These are phyloP conservation scores for Leptoteleia sp. DNA, from an alignment of 1,140 invertebrate genomes.

Conservation along the genomic window DNA sequence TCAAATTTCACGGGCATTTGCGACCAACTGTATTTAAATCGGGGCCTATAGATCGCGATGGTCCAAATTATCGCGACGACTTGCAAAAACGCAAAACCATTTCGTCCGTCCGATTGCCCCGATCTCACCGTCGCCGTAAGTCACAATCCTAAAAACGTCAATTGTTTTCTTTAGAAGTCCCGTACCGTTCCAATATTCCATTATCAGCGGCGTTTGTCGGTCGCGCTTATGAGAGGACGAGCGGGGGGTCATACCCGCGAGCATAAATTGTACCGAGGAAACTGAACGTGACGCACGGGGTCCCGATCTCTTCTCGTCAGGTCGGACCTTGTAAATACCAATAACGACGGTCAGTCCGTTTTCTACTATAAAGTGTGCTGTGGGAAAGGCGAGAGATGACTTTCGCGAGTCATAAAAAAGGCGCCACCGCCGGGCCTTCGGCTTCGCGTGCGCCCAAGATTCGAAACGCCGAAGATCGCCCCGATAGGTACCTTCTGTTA, in stretches of 20 bases:
- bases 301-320: slow-evolving; percentile 61
- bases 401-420: slow-evolving; percentile 56
- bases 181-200: slow-evolving; percentile 26
- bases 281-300: slow-evolving; percentile 56
- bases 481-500: slow-evolving; percentile 47
- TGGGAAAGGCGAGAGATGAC: slow-evolving; percentile 66
- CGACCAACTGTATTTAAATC: too few species aligned
- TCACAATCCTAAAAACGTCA: too few species aligned
- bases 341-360: slow-evolving; percentile 59
- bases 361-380: slow-evolving; percentile 65
- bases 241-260: slow-evolving; percentile 4
- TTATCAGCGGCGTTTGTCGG: slow-evolving; percentile 45
- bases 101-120: too few species aligned
- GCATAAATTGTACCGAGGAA: slow-evolving; percentile 49
- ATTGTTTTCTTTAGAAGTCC: slow-evolving; percentile 7
- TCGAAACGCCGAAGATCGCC: slow-evolving; percentile 31
- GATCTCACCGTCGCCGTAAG: too few species aligned
- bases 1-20: too few species aligned
- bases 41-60: too few species aligned
- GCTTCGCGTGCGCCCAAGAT: slow-evolving; percentile 6
- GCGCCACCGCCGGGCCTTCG: slow-evolving; percentile 22
- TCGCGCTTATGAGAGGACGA: slow-evolving; percentile 28
- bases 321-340: slow-evolving; percentile 64
- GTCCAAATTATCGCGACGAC: too few species aligned
- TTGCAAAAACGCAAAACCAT: too few species aligned